These are phyloP conservation scores for Grus americana DNA, from an alignment of 2,113 vertebrate species.

Conservation along the genomic window DNA sequence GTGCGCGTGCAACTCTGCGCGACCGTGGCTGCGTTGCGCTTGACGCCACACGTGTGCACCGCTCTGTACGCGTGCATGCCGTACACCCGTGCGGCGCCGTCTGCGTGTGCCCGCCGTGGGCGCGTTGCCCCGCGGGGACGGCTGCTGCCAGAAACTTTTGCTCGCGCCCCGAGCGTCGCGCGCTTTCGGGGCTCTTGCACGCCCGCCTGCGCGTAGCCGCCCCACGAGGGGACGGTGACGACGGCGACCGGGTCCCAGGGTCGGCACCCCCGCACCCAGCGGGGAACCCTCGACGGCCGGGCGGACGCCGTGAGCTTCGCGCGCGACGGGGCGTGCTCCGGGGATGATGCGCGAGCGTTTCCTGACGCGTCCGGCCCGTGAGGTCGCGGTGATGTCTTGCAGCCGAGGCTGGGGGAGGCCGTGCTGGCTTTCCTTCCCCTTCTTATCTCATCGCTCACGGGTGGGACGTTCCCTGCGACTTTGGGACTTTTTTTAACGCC, in stretches of 20 bases:
- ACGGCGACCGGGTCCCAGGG: rapidly evolving
- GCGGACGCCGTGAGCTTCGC: neutral
- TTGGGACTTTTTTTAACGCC: neutral
- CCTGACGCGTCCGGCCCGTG: neutral
- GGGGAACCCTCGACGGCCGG: neutral
- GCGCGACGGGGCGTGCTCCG: neutral
- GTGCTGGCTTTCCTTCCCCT: neutral
- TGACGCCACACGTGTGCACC: no score
- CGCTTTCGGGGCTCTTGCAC: no score
- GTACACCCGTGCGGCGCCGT: no score
- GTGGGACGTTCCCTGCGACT: neutral
- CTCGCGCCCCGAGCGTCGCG: no score
- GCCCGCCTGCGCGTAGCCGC: rapidly evolving
- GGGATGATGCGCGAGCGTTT: rapidly evolving
- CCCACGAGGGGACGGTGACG: rapidly evolving
- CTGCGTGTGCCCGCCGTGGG: no score
- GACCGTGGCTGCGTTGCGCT: neutral
- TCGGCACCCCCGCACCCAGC: neutral
- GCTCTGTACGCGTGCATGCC: no score
- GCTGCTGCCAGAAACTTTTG: neutral
- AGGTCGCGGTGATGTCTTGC: neutral
- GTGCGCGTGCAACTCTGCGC: neutral
- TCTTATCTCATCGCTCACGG: rapidly evolving
- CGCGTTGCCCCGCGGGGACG: neutral
- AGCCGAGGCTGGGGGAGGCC: neutral